phyloP scores from a whole-genome alignment of 1,140 invertebrate species.

The Venustaconcha ellipsiformis region DNA sequence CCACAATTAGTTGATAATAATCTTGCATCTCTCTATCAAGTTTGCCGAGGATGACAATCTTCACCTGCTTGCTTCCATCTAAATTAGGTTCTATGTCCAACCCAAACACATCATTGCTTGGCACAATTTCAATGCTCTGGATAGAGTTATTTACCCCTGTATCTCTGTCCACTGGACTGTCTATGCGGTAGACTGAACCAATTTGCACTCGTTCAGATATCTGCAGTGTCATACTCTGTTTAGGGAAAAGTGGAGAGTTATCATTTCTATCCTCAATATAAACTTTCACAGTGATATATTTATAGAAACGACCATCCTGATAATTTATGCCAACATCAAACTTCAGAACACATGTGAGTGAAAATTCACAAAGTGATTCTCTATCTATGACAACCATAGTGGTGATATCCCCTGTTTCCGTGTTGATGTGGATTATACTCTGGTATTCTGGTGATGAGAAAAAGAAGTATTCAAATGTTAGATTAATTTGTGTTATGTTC shows the following conservation, averaged over 20 bases:
- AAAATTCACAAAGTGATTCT: conserved; percentile 19
- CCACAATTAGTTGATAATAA: conserved; percentile 48
- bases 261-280: conserved; percentile 58
- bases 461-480: neutral
- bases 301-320: conserved; percentile 7
- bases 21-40: conserved; percentile 53
- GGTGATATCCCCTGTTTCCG: conserved; percentile 19
- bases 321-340: conserved; percentile 26
- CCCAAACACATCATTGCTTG: conserved; percentile 38
- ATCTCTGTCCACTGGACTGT: conserved; percentile 56
- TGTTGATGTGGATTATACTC: conserved; percentile 23
- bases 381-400: conserved; percentile 25
- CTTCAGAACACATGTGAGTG: conserved; percentile 3
- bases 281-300: conserved; percentile 38
- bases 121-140: conserved; percentile 42
- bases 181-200: conserved; percentile 42
- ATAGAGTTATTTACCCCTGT: conserved; percentile 52
- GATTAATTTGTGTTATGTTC: neutral
- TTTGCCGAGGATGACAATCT: conserved; percentile 40
- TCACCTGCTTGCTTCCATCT: conserved; percentile 51
- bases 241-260: conserved; percentile 56
- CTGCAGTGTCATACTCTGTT: conserved; percentile 35
- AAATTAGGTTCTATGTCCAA: conserved; percentile 40
- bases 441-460: conserved; percentile 13
- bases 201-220: conserved; percentile 50